phyloP scores from a whole-genome alignment of 2,888 invertebrate genomes.

The Melolontha melolontha region DNA sequence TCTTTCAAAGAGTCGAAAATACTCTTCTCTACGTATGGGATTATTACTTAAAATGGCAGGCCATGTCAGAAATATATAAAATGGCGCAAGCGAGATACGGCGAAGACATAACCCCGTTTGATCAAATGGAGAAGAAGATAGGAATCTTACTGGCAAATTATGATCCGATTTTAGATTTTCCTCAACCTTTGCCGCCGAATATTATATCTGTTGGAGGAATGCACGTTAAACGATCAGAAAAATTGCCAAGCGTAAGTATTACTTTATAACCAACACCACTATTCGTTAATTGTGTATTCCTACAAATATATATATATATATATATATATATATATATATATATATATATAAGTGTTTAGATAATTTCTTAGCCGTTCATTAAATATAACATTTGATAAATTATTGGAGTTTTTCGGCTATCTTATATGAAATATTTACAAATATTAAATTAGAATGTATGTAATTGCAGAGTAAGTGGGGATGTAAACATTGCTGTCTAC shows the following conservation, averaged over 20 bases:
- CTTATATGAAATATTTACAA: too few species aligned
- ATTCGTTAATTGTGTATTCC: too few species aligned
- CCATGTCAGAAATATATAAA: slow-evolving; percentile 42
- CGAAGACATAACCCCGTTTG: slow-evolving; percentile 48
- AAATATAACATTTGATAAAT: too few species aligned
- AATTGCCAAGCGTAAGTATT: slow-evolving; percentile 4
- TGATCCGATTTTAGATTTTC: slow-evolving; percentile 55
- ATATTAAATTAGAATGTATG: too few species aligned
- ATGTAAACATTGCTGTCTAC: too few species aligned
- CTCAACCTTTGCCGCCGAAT: slow-evolving; percentile 58
- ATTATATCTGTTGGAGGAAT: slow-evolving; percentile 61
- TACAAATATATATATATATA: too few species aligned
- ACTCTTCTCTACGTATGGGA: slow-evolving; percentile 24
- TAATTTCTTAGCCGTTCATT: too few species aligned
- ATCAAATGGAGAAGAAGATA: slow-evolving; percentile 53
- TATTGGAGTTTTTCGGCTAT: too few species aligned
- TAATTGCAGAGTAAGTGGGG: too few species aligned
- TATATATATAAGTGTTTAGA: too few species aligned
- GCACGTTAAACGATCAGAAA: slow-evolving; percentile 54
- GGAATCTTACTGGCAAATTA: slow-evolving; percentile 56
- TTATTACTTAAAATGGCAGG: slow-evolving; percentile 32
- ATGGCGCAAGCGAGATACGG: slow-evolving; percentile 51
- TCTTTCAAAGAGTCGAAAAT: slow-evolving; percentile 51
- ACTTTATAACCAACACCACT: too few species aligned
- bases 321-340: too few species aligned